Base-by-base conservation (phyloP, 2,113 vertebrate species). In the Microcebus murinus region DNA sequence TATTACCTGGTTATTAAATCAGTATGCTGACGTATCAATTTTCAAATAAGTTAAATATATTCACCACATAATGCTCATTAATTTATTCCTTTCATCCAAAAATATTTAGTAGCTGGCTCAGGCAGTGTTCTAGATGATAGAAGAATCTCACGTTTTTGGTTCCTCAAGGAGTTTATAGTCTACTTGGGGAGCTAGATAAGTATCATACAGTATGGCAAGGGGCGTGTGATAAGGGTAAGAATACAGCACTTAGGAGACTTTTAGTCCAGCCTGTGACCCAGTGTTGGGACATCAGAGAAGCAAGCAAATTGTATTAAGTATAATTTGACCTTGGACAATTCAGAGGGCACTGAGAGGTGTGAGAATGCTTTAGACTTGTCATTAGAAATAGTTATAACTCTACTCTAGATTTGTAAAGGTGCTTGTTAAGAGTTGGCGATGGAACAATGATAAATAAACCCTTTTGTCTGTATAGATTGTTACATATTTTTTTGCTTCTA, bases 1-100 rank as follows among this genome's bases (percentile, higher is more conserved):
- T 87, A 15, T 48, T 90, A 42, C 34, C 71, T 82, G 71, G 57
- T 87, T 97, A 83, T 95, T 87, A 92, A 96, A 88, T 90, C 61
- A 87, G 34, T 85, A 76, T 45, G 27, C 12, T 71, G 50, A 65
- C 4, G 13, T 92, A 77, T 87, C 25, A 85, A 48, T 91, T 98
- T n/a, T 86, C 68, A 87, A 87, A 83, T 76, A 57, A 48, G 11
- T 94, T 91, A 85, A 94, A 23, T 57, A 81, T 88, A 59, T 48
- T 61, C 74, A 74, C 31, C 8, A 73, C 39, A 73, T 68, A 89
- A 70, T 81, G 48, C 12, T 89, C 34, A 59, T 82, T 90, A 20
- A 74, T 79, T 61, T 94, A 94, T 76, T 87, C 42, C 42, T 93
- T 86, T 88, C 87, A 81, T 91, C 48, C 79, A 48, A 86, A 93